Base-by-base conservation (phyloP, 1,140 invertebrate genomes). In the Epicauta chinensis region DNA sequence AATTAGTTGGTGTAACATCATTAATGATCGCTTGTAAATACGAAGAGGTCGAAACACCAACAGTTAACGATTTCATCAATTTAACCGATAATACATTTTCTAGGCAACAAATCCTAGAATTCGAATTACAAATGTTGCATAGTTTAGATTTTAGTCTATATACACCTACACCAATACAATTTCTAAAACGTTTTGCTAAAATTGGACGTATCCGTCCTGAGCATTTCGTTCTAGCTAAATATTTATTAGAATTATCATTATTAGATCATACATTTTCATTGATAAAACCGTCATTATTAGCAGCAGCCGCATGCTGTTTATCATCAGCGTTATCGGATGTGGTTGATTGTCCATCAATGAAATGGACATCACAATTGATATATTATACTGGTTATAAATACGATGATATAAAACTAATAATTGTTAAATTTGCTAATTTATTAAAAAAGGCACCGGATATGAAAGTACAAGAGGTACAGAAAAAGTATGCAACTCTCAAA, bases 11-110 rank as follows among this genome's bases (percentile, higher is more conserved):
- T 1, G 84, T 93, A 1, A 85, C 93, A 2, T 84, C 91, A 0
- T 83, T 98, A 80, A 87, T 93, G 58, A 83, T 98, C 51, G 93
- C 95, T 9, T 84, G 86, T 59, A 98, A 98, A 71, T 98, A 94
- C 65, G 95, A 98, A 74, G 96, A 98, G 75, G 89, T 96, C 65
- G 92, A 88, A 62, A 79, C 87, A 3, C 93, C 94, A 2, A 87
- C 91, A 46, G 79, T 97, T 17, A 73, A 73, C 1, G 94, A 98
- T 70, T 97, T 98, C 30, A 71, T 88, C 12, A n/a, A 9, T 7
- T 3, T 34, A 12, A 73, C 79, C 39, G 97, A 95, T 95, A 75
- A 85, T 93, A 5, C 95, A 88, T 63, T 90, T 97, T 35, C 91
- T 92, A 12, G 93, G 95, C 71, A 84, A 93, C 69, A 84, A 34